Conservation (phyloP, 2,113 vertebrate species). For the Nerophis ophidion region DNA sequence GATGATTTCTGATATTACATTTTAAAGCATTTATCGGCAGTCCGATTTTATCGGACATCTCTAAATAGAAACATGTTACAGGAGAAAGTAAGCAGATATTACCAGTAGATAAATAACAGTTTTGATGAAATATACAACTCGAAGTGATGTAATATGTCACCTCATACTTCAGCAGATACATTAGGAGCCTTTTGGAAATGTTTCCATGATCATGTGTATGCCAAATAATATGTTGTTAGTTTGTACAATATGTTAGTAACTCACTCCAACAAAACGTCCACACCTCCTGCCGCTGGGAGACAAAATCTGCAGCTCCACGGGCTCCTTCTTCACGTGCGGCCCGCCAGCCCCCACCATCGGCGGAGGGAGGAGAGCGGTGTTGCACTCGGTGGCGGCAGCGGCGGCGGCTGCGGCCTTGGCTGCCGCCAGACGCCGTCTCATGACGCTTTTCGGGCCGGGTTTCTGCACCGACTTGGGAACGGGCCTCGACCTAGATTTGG, state of each 20-base stretch:
- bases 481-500: slow-evolving; percentile 57
- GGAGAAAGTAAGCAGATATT: too few relatives aligned
- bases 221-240: neutral
- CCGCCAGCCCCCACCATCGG: neutral
- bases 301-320: slow-evolving; percentile 22
- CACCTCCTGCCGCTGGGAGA: slow-evolving; percentile 41
- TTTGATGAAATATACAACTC: too few relatives aligned
- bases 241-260: slow-evolving; percentile 20
- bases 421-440: slow-evolving; percentile 58
- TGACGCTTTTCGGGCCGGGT: slow-evolving; percentile 60
- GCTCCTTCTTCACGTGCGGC: slow-evolving; percentile 44
- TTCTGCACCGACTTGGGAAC: slow-evolving; percentile 51
- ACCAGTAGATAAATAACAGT: too few relatives aligned
- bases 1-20: too few relatives aligned
- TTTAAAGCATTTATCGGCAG: too few relatives aligned
- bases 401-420: slow-evolving; percentile 39
- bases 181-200: too few relatives aligned
- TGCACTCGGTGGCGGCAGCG: slow-evolving; percentile 22
- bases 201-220: too few relatives aligned
- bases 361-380: slow-evolving; percentile 32
- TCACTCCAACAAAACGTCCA: slow-evolving; percentile 63
- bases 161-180: too few relatives aligned
- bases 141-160: too few relatives aligned
- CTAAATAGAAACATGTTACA: too few relatives aligned
- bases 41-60: too few relatives aligned